A percentile compares a stretch with the other conserved stretches of the same genome.
Conservation (phyloP, 1,140 invertebrate genomes). For the Sarcophaga peregrina region DNA sequence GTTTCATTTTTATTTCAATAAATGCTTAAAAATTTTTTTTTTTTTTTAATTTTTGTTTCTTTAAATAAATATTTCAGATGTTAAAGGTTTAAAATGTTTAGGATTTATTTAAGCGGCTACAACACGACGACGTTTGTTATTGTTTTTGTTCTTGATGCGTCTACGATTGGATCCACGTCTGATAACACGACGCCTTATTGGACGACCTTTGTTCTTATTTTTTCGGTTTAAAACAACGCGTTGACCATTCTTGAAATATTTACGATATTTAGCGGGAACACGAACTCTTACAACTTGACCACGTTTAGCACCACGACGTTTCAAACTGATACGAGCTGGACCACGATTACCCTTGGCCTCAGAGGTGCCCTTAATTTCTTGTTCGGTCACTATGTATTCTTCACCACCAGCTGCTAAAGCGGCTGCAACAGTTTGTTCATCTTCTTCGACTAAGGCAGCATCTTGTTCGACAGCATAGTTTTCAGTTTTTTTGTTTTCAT, state of each 20-base stretch:
- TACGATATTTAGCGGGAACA: constrained; percentile 58
- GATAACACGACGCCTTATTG: constrained; percentile 55
- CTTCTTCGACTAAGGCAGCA: background rate
- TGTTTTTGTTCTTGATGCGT: constrained; percentile 44
- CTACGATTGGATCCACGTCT: constrained; percentile 50
- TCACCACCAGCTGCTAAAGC: constrained; percentile 59
- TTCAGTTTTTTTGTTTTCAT: background rate
- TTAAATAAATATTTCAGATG: background rate
- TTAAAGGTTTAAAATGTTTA: background rate
- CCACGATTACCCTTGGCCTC: constrained; percentile 54
- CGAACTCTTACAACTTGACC: constrained; percentile 58
- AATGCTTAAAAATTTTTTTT: background rate
- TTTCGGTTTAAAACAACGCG: constrained; percentile 54
- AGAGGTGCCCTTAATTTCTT: constrained; percentile 51
- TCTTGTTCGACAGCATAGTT: constrained; percentile 5
- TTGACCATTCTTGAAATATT: constrained; percentile 64
- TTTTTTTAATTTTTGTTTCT: background rate
- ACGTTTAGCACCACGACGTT: constrained; percentile 56
- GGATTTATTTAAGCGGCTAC: background rate
- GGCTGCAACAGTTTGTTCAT: constrained; percentile 55
- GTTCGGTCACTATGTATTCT: constrained; percentile 57
- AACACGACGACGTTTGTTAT: constrained; percentile 42
- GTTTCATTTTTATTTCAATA: background rate
- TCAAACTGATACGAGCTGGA: constrained; percentile 54
- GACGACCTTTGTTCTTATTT: constrained; percentile 52